Percentiles rank a stretch among this genome's conserved stretches.
These are phyloP conservation scores for Poecile montanus DNA, from an alignment of 2,797 vertebrate species.

Conservation along the genomic window DNA sequence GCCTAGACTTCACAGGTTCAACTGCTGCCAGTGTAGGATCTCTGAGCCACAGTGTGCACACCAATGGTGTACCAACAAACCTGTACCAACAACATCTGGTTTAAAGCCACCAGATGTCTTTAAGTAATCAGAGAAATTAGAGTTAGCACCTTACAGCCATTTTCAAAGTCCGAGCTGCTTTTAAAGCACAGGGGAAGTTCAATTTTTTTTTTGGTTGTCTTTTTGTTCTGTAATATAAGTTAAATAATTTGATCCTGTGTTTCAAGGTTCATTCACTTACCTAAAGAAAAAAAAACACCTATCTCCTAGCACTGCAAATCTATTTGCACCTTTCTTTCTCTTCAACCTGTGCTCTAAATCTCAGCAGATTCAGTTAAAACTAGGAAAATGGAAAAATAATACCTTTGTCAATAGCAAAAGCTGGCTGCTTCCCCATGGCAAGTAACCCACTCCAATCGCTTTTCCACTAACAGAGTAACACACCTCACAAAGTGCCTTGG, in stretches of 20 bases:
- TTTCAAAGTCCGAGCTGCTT: not conserved
- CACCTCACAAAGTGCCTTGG: not conserved
- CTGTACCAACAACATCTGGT: too few relatives aligned
- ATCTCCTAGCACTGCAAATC: not conserved
- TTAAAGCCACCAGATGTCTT: not conserved
- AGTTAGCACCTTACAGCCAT: not conserved
- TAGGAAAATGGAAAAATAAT: not conserved
- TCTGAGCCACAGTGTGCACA: not conserved
- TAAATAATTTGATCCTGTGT: not conserved
- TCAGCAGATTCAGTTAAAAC: not conserved
- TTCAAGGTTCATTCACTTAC: not conserved
- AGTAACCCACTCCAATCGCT: not conserved
- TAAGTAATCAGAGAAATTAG: not conserved
- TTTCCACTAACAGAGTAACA: not conserved
- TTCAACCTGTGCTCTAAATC: not conserved
- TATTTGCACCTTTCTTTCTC: not conserved
- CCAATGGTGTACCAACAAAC: not conserved
- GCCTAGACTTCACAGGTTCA: not conserved
- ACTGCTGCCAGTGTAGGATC: not conserved
- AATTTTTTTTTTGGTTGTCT: rapidly evolving
- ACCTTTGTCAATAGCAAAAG: not conserved
- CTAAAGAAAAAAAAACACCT: not conserved
- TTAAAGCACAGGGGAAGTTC: not conserved
- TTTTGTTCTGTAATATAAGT: not conserved
- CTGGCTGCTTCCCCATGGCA: not conserved